These are phyloP conservation scores for Oreotrochilus melanogaster DNA, from an alignment of 2,113 vertebrate genomes.

Conservation along the genomic window DNA sequence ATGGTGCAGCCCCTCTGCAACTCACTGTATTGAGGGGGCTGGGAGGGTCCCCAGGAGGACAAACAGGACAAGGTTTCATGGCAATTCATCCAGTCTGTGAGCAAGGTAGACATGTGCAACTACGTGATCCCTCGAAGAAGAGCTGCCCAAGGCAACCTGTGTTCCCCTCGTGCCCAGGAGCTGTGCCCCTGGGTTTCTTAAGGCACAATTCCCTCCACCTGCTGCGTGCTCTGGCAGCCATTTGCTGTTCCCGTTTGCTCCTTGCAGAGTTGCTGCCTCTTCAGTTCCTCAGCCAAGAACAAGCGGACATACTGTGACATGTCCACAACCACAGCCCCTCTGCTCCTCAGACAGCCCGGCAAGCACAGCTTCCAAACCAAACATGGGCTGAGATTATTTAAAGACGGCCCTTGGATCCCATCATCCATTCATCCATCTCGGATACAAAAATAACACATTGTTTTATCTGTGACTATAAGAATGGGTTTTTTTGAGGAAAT, in stretches of 20 bases:
- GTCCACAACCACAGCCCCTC: not conserved
- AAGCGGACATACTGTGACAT: not conserved
- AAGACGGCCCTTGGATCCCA: constrained; percentile 53
- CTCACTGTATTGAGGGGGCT: too few species aligned
- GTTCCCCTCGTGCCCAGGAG: not conserved
- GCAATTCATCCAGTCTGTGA: not conserved
- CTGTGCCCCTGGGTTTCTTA: not conserved
- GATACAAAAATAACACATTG: constrained; percentile 82
- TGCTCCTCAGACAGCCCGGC: not conserved
- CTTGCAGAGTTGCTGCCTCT: not conserved
- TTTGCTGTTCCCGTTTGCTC: not conserved
- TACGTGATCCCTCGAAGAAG: rapidly evolving
- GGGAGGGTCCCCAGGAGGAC: rapidly evolving
- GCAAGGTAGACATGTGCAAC: too few species aligned
- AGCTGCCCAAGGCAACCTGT: not conserved
- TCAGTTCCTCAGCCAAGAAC: not conserved
- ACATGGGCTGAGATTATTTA: constrained; percentile 72
- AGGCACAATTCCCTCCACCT: not conserved
- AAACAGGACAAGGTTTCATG: not conserved
- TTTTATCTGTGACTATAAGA: constrained; percentile 80
- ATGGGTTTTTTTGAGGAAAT: constrained; percentile 87
- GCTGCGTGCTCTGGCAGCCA: not conserved
- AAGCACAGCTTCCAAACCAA: constrained; percentile 67
- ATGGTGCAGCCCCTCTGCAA: not conserved
- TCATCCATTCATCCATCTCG: constrained; percentile 66